These are phyloP conservation scores for Protonibea diacanthus DNA, from an alignment of 2,797 vertebrate species.

Conservation along the genomic window DNA sequence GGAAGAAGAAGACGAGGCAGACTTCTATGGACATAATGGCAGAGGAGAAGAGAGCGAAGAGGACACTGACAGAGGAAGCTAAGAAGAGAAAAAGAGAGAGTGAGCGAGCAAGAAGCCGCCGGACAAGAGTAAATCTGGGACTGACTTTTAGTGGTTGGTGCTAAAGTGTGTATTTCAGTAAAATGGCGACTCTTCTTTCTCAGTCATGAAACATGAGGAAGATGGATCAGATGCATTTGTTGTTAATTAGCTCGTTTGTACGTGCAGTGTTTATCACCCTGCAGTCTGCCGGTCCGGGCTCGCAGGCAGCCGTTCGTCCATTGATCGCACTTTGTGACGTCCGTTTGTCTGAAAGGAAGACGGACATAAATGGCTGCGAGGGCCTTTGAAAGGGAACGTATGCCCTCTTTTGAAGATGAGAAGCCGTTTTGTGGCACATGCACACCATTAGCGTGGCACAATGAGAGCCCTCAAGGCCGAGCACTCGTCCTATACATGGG, in stretches of 20 bases:
- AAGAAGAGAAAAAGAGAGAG: too few relatives aligned
- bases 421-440: conserved; percentile 44
- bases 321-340: conserved; percentile 27
- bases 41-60: too few relatives aligned
- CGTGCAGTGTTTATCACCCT: background rate
- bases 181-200: too few relatives aligned
- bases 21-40: too few relatives aligned
- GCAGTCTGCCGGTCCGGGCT: background rate
- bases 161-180: too few relatives aligned
- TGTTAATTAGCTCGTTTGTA: background rate
- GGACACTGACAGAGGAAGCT: too few relatives aligned
- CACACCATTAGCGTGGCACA: conserved; percentile 48
- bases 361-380: conserved; percentile 16
- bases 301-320: background rate
- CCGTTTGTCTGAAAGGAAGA: conserved; percentile 18
- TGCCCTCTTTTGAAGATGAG: conserved; percentile 44
- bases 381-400: conserved; percentile 35
- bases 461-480: conserved; percentile 25
- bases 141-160: too few relatives aligned
- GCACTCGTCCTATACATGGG: background rate
- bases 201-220: too few relatives aligned
- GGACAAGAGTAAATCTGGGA: too few relatives aligned
- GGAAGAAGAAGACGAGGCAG: too few relatives aligned
- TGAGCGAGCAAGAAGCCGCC: too few relatives aligned
- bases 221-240: too few relatives aligned